Evolutionary conservation across 2,113 vertebrate genomes (phyloP), one percentile per base, ranked within the genome.

Genomic region (Protomyctophum bolini): DNA sequence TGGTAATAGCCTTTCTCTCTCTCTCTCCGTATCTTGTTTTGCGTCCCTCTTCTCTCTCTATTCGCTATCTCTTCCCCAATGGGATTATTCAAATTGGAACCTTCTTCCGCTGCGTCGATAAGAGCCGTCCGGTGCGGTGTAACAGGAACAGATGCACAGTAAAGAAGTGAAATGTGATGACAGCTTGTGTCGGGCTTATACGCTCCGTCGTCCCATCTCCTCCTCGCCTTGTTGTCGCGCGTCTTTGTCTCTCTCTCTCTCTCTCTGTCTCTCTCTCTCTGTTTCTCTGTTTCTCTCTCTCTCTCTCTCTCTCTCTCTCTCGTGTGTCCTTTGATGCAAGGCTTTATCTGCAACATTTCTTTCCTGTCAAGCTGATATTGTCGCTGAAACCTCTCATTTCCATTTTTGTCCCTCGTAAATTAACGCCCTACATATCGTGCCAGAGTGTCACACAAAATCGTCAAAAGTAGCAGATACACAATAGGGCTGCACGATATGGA

Each of bases 11-110:
- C 87, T 83, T 60, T 79, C 76, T 63, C 76, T 79, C 78, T 83
- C 76, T 84, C 83, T 75, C 54, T 15, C 14, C 12, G 45, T 46
- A n/a, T 15, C 10, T 14, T 29, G 3, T 41, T 2, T 63, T 74
- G 64, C 71, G 45, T 78, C 64, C n/a, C 8, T 83, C 75, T 57
- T 41, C 66, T 65, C 82, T 41, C 75, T 78, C 77, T 2, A 3
- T 77, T 77, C 28, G 6, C 63, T 76, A 79, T 83, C 85, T 83
- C 85, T 84, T 21, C 21, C 79, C 78, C 73, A 65, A 75, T 80
- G 71, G 81, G 74, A 79, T 87, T 87, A 88, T 89, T 86, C 79
- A 89, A 87, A 86, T 85, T 81, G 83, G 87, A 88, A 71, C 69
- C 73, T 63, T 82, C 63, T 66, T 79, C 84, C 85, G 4, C 76